phyloP scores from a whole-genome alignment of 2,797 vertebrate species.

The Rhincodon typus region DNA sequence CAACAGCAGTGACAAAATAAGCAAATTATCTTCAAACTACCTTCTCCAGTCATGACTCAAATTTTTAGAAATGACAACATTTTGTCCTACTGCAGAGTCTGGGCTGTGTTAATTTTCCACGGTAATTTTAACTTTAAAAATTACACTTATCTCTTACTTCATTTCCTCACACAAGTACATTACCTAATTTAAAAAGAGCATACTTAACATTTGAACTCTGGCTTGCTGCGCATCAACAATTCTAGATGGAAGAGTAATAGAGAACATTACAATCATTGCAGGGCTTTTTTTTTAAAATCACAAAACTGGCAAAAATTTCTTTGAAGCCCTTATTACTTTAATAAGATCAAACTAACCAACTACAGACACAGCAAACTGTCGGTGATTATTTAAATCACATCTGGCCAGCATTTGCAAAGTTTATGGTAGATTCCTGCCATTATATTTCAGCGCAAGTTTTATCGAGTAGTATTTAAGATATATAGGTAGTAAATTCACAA shows the following conservation, averaged over 20 bases:
- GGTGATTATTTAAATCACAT: not conserved
- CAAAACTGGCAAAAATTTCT: not conserved
- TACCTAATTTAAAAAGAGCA: not conserved
- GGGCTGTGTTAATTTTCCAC: not conserved
- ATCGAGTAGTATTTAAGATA: not conserved
- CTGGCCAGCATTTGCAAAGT: not conserved
- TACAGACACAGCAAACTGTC: not conserved
- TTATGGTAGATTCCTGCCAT: not conserved
- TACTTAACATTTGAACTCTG: not conserved
- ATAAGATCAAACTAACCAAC: not conserved
- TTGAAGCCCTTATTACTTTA: not conserved
- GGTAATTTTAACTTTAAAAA: not conserved
- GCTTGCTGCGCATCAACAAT: not conserved
- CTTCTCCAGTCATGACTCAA: not conserved
- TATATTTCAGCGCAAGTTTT: not conserved
- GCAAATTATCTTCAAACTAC: not conserved
- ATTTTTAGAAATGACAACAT: not conserved
- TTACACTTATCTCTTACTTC: not conserved
- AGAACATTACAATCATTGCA: not conserved
- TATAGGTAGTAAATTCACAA: not conserved
- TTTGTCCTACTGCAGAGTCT: not conserved
- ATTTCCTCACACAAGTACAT: not conserved
- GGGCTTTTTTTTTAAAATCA: not conserved
- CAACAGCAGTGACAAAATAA: not conserved
- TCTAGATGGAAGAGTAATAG: not conserved